A percentile compares a stretch with the other conserved stretches of the same genome.
phyloP scores from a whole-genome alignment of 2,113 vertebrate species.

The Dipodomys merriami region DNA sequence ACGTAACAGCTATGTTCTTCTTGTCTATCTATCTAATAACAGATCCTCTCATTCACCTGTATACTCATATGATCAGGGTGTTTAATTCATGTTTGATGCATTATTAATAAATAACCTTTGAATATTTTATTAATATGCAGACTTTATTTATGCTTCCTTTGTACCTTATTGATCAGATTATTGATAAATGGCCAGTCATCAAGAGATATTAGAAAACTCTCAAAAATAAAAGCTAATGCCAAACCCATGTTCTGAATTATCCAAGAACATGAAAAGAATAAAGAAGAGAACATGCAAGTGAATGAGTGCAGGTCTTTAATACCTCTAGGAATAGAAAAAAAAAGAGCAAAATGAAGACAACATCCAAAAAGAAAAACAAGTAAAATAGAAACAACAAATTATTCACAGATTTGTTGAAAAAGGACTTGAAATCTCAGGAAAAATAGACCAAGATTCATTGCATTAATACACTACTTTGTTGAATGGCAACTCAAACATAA shows the following conservation, averaged over 20 bases:
- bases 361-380: not conserved
- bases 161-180: not conserved
- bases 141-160: not conserved
- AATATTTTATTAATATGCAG: not conserved
- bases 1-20: not conserved
- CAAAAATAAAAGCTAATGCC: not conserved
- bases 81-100: not conserved
- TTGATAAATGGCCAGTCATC: not conserved
- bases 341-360: not conserved
- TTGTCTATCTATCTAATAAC: not conserved
- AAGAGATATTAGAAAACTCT: not conserved
- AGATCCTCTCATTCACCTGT: not conserved
- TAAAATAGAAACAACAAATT: not conserved
- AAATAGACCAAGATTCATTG: not conserved
- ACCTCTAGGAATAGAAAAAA: not conserved
- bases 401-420: not conserved
- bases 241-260: not conserved
- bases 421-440: not conserved
- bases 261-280: not conserved
- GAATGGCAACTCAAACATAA: too few relatives aligned
- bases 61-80: not conserved
- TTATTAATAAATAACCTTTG: not conserved
- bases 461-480: too few relatives aligned
- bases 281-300: not conserved
- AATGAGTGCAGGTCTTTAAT: not conserved